Evolutionary conservation across 1,140 invertebrate species (phyloP).

Genomic region (Aphis gossypii): DNA sequence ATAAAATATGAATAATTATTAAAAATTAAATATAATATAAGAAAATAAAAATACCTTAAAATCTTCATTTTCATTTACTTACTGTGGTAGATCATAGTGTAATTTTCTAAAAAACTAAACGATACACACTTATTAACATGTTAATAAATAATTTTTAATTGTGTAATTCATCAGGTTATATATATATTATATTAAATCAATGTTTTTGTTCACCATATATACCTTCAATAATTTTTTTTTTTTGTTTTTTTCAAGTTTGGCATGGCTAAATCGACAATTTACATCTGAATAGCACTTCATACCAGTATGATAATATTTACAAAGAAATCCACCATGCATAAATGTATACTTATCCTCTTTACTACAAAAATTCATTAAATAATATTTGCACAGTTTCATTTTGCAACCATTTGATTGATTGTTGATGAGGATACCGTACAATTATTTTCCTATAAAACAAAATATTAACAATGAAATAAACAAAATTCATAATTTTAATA

Average conservation of each 20-base stretch:
- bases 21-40: not conserved
- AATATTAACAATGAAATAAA: constrained; percentile 51
- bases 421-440: constrained; percentile 87
- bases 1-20: not conserved
- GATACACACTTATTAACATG: not conserved
- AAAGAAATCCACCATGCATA: constrained; percentile 97
- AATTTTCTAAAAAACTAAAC: constrained; percentile 51
- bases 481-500: constrained; percentile 50
- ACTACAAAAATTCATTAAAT: constrained; percentile 92
- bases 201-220: not conserved
- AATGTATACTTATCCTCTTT: constrained; percentile 95
- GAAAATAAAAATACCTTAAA: constrained; percentile 34
- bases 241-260: constrained; percentile 77
- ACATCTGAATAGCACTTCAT: constrained; percentile 81
- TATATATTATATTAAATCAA: not conserved
- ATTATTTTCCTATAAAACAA: constrained; percentile 71
- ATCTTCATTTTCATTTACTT: constrained; percentile 36
- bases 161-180: not conserved
- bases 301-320: constrained; percentile 95
- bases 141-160: not conserved
- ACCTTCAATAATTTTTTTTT: constrained; percentile 73
- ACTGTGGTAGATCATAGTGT: constrained; percentile 42
- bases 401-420: constrained; percentile 80
- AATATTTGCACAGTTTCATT: constrained; percentile 96
- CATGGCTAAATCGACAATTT: constrained; percentile 93